Evolutionary conservation across 2,888 invertebrate genomes (phyloP).

Genomic region (Agrochola lota): DNA sequence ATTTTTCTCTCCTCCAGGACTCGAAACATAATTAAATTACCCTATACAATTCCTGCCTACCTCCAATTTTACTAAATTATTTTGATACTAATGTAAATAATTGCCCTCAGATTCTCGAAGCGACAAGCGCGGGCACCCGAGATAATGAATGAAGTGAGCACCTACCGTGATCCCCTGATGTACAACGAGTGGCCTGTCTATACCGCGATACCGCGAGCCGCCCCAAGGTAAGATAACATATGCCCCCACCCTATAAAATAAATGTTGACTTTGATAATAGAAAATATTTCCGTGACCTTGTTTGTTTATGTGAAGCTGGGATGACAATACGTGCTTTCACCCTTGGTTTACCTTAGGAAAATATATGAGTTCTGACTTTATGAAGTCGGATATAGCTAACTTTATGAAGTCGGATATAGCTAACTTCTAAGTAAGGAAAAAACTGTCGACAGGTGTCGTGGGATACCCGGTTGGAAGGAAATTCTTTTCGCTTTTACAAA

Average conservation of each 20-base stretch:
- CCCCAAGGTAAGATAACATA: constrained; percentile 87
- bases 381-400: background rate
- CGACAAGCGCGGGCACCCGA: constrained; percentile 96
- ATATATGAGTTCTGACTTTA: background rate
- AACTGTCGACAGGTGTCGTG: no score
- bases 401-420: background rate
- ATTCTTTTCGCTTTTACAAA: no score
- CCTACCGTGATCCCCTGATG: constrained; percentile 95
- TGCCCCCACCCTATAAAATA: constrained; percentile 12
- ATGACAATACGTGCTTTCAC: constrained; percentile 2
- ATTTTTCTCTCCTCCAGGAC: background rate
- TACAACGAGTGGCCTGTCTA: constrained; percentile 95
- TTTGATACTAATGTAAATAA: constrained; percentile 13
- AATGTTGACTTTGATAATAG: constrained; percentile 49
- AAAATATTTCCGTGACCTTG: constrained; percentile 31
- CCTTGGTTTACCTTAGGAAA: background rate
- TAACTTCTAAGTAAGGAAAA: background rate
- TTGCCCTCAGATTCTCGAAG: constrained; percentile 93
- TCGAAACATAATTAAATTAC: background rate
- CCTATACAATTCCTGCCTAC: background rate
- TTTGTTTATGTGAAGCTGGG: constrained; percentile 13
- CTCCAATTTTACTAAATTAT: background rate
- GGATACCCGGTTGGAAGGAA: no score
- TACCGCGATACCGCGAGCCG: constrained; percentile 84
- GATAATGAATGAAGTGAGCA: constrained; percentile 96